Evolutionary conservation across 2,888 invertebrate species (phyloP).

Genomic region (Adelognathus sp.): DNA sequence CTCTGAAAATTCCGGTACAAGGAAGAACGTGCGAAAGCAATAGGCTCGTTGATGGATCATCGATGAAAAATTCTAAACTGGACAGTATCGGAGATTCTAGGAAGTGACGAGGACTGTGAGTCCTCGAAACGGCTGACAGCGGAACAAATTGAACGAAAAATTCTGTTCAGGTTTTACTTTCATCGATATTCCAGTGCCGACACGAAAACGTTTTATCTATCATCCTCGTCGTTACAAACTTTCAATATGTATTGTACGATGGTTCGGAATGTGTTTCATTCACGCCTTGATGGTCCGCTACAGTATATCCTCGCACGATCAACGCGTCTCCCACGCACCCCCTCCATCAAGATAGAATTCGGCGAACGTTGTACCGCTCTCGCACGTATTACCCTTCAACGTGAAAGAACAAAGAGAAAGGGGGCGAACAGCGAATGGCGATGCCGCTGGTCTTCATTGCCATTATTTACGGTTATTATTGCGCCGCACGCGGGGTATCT

Average conservation of each 20-base stretch:
- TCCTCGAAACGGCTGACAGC: too few species aligned
- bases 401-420: background rate
- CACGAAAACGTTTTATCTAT: background rate
- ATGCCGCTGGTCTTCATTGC: slow-evolving; percentile 65
- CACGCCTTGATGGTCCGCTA: background rate
- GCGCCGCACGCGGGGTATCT: slow-evolving; percentile 63
- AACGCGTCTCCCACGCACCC: slow-evolving; percentile 36
- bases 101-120: too few species aligned
- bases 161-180: background rate
- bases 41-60: background rate
- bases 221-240: background rate
- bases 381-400: slow-evolving; percentile 29
- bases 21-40: background rate
- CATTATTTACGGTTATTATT: slow-evolving; percentile 74
- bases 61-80: background rate
- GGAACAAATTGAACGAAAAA: background rate
- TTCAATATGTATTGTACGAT: background rate
- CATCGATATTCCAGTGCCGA: background rate
- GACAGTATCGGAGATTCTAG: too few species aligned
- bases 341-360: slow-evolving; percentile 47
- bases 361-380: slow-evolving; percentile 36
- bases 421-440: slow-evolving; percentile 19
- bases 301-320: background rate
- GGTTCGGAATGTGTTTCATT: slow-evolving; percentile 17
- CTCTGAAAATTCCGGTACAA: background rate